These are phyloP conservation scores for Mormyrops attenuatus DNA, from an alignment of 2,797 vertebrate genomes.

Conservation along the genomic window DNA sequence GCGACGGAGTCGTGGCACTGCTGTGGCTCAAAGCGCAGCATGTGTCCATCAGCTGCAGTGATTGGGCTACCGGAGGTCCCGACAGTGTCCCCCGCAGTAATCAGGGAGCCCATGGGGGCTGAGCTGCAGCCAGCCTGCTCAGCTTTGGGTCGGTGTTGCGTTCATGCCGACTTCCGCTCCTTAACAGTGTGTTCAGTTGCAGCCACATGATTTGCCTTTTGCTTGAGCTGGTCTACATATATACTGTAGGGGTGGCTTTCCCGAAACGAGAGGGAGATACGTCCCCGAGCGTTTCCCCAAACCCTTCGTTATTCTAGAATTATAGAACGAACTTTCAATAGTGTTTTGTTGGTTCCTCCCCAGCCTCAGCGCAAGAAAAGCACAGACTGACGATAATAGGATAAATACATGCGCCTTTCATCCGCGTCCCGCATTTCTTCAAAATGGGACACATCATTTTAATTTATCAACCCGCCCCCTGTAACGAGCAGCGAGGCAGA, in stretches of 20 bases:
- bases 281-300: not conserved
- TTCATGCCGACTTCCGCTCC: not conserved
- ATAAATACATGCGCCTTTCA: not conserved
- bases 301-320: not conserved
- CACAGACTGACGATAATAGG: not conserved
- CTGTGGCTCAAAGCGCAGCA: not conserved
- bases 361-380: not conserved
- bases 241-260: not conserved
- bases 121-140: not conserved
- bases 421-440: not conserved
- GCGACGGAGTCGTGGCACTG: not conserved
- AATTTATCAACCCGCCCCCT: not conserved
- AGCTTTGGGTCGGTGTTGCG: not conserved
- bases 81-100: not conserved
- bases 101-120: not conserved
- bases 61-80: not conserved
- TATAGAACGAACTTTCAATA: not conserved
- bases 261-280: not conserved
- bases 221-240: not conserved
- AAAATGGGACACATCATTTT: not conserved
- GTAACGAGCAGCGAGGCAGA: not conserved
- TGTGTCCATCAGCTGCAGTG: not conserved
- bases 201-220: not conserved
- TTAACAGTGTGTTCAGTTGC: not conserved
- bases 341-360: not conserved